A percentile compares a stretch with the other conserved stretches of the same genome.
Evolutionary conservation across 2,888 invertebrate species (phyloP).

Genomic region (Tetanocera ferruginea): DNA sequence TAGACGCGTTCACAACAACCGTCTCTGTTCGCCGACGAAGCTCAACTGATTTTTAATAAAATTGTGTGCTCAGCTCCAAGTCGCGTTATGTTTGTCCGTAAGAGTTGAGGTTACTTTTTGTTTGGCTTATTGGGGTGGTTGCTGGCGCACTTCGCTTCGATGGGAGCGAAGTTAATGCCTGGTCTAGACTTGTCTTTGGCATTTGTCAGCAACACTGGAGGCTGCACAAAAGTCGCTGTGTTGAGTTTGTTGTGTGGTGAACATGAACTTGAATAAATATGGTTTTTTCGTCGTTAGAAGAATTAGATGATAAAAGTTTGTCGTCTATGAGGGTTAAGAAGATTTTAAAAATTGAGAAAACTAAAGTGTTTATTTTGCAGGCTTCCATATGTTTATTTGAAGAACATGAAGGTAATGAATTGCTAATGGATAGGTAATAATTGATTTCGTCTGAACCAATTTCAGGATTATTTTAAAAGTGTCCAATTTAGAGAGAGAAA

Average conservation of each 20-base stretch:
- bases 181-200: no score
- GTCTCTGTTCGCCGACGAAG: constrained; percentile 47
- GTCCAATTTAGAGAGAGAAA: no score
- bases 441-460: no score
- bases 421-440: no score
- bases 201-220: background rate
- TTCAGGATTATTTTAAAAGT: no score
- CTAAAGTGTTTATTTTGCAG: no score
- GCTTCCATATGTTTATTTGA: no score
- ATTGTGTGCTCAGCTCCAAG: constrained; percentile 46
- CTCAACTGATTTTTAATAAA: constrained; percentile 50
- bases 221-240: background rate
- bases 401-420: no score
- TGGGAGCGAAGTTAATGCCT: background rate
- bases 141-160: background rate
- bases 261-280: background rate
- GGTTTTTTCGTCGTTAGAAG: background rate
- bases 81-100: background rate
- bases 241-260: constrained; percentile 10
- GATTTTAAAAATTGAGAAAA: no score
- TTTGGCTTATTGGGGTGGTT: background rate
- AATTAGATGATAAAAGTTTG: no score
- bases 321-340: no score
- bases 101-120: background rate
- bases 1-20: constrained; percentile 29